phyloP scores from a whole-genome alignment of 2,888 invertebrate genomes.

The Muscina levida region DNA sequence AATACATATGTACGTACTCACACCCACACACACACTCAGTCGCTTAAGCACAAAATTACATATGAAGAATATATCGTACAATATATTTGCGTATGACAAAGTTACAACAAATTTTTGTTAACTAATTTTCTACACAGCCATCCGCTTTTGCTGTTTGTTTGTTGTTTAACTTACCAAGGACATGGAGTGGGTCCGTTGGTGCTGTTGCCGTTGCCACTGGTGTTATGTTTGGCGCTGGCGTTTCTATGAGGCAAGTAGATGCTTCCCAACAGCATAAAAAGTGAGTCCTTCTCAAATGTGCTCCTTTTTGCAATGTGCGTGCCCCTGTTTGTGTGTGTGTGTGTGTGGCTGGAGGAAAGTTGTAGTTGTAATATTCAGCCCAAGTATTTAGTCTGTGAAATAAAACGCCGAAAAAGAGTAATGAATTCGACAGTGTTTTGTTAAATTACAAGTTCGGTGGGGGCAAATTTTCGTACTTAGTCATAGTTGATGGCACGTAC shows the following conservation, averaged over 20 bases:
- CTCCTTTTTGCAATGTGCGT: conserved; percentile 17
- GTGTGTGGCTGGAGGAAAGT: conserved; percentile 47
- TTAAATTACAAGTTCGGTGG: conserved; percentile 61
- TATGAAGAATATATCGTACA: conserved; percentile 32
- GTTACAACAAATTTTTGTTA: conserved; percentile 74
- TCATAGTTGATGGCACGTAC: conserved; percentile 45
- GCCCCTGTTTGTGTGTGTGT: not conserved
- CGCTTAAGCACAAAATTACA: no score
- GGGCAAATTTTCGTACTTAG: conserved; percentile 63
- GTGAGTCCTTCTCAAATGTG: conserved; percentile 10
- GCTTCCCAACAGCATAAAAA: conserved; percentile 36
- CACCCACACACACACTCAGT: no score
- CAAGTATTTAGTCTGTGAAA: conserved; percentile 60
- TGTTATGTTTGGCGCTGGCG: conserved; percentile 10
- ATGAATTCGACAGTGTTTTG: conserved; percentile 63
- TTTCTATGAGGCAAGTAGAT: conserved; percentile 20
- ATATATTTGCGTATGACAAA: conserved; percentile 63
- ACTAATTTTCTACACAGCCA: conserved; percentile 79
- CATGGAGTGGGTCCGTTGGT: conserved; percentile 46
- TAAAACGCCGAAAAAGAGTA: conserved; percentile 50
- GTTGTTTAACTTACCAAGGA: conserved; percentile 49
- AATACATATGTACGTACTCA: conserved; percentile 49
- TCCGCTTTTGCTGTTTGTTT: conserved; percentile 40
- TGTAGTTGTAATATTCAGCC: conserved; percentile 57
- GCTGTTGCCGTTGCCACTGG: conserved; percentile 39